Percentiles rank a stretch among this genome's conserved stretches.
These are phyloP conservation scores for Stenotaenia linearis DNA, from an alignment of 2,888 invertebrate genomes.

Conservation along the genomic window DNA sequence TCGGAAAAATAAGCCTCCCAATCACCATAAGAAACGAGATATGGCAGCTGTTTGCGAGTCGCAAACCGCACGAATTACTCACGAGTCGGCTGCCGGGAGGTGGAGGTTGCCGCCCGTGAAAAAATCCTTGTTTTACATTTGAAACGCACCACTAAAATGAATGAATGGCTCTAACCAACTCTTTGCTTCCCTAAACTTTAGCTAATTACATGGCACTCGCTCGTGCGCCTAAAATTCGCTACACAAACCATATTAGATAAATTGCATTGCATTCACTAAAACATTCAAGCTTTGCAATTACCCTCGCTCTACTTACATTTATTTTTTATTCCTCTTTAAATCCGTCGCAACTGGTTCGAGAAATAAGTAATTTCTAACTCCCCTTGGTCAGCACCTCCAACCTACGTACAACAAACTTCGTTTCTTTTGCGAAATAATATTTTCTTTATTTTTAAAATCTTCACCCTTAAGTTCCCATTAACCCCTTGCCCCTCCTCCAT, in stretches of 20 bases:
- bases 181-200: slow-evolving; percentile 6
- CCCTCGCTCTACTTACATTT: background rate
- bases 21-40: slow-evolving; percentile 24
- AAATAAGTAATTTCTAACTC: no score
- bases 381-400: no score
- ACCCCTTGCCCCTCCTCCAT: no score
- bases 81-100: background rate
- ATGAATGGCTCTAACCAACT: slow-evolving; percentile 8
- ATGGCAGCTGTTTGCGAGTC: background rate
- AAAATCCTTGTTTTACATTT: background rate
- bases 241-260: slow-evolving; percentile 26
- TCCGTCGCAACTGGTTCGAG: no score
- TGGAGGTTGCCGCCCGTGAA: no score
- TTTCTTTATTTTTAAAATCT: no score
- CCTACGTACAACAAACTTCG: no score
- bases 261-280: background rate
- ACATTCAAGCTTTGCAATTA: slow-evolving; percentile 1
- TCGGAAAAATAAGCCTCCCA: slow-evolving; percentile 14
- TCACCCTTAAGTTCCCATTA: no score
- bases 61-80: background rate
- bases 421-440: no score
- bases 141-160: slow-evolving; percentile 1
- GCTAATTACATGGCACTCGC: slow-evolving; percentile 5
- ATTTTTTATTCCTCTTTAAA: no score
- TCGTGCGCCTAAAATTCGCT: slow-evolving; percentile 5